phyloP scores from a whole-genome alignment of 2,888 invertebrate genomes.

The Bedellia somnulentella region DNA sequence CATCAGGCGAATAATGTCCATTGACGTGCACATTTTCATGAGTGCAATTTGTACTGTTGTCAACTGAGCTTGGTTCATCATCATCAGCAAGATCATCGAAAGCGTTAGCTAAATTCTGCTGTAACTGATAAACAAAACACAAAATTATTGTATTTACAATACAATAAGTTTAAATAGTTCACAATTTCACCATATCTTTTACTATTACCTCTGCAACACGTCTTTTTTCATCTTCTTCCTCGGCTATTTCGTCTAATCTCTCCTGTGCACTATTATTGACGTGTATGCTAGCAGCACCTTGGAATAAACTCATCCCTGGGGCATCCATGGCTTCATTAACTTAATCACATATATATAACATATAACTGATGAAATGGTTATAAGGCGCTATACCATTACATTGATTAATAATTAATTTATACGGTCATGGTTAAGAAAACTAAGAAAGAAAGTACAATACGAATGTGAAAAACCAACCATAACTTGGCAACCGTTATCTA shows the following conservation, averaged over 20 bases:
- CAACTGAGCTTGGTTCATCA: conserved; percentile 65
- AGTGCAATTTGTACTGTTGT: conserved; percentile 54
- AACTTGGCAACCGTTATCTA: too few relatives aligned
- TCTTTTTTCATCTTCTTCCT: conserved; percentile 67
- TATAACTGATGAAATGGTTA: too few relatives aligned
- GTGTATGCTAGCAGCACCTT: conserved; percentile 66
- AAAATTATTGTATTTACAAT: too few relatives aligned
- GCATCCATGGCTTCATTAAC: too few relatives aligned
- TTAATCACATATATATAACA: too few relatives aligned
- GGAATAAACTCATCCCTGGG: conserved; percentile 71
- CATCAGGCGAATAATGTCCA: conserved; percentile 16
- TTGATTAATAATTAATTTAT: too few relatives aligned
- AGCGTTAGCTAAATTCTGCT: conserved; percentile 65
- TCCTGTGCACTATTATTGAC: conserved; percentile 66
- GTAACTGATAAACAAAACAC: conserved; percentile 63
- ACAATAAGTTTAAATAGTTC: too few relatives aligned
- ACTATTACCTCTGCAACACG: conserved; percentile 65
- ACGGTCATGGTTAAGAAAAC: too few relatives aligned
- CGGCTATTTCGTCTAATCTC: conserved; percentile 68
- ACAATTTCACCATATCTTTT: background rate
- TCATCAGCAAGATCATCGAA: conserved; percentile 70
- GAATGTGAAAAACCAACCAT: too few relatives aligned
- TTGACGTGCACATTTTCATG: conserved; percentile 32
- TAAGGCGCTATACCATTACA: too few relatives aligned
- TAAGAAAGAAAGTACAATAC: too few relatives aligned